These are phyloP conservation scores for Standfussiana lucernea DNA, from an alignment of 2,888 invertebrate genomes.

Conservation along the genomic window DNA sequence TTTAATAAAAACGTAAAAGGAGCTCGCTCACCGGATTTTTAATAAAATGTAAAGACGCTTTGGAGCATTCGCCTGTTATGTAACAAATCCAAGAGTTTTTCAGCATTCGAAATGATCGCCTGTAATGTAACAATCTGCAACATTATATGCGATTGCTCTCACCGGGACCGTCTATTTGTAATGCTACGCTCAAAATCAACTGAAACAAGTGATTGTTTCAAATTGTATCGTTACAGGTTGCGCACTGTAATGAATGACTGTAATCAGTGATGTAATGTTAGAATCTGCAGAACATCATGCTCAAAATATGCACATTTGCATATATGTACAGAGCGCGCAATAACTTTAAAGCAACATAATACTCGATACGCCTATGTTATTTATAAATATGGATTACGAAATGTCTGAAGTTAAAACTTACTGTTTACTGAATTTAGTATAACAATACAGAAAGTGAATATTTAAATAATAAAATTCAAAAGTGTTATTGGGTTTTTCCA, in stretches of 20 bases:
- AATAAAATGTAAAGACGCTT: too few relatives aligned
- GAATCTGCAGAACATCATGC: not conserved
- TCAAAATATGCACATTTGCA: not conserved
- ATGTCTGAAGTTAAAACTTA: not conserved
- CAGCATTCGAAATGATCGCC: too few relatives aligned
- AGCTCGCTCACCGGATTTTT: not conserved
- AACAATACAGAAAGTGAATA: not conserved
- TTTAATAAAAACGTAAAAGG: not conserved
- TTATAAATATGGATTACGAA: not conserved
- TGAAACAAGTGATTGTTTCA: not conserved
- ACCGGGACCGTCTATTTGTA: too few relatives aligned
- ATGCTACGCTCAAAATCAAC: not conserved
- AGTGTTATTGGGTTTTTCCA: not conserved
- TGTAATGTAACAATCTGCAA: too few relatives aligned
- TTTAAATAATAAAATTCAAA: not conserved
- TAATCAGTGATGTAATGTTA: not conserved
- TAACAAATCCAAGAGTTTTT: not conserved
- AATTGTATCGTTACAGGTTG: not conserved
- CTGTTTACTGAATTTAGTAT: not conserved
- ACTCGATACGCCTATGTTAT: not conserved
- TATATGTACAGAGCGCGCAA: not conserved
- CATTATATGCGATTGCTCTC: too few relatives aligned
- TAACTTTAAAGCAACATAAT: not conserved
- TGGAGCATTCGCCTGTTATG: not conserved
- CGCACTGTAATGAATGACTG: not conserved